These are phyloP conservation scores for Choristoneura fumiferana DNA, from an alignment of 1,140 invertebrate species.

Conservation along the genomic window DNA sequence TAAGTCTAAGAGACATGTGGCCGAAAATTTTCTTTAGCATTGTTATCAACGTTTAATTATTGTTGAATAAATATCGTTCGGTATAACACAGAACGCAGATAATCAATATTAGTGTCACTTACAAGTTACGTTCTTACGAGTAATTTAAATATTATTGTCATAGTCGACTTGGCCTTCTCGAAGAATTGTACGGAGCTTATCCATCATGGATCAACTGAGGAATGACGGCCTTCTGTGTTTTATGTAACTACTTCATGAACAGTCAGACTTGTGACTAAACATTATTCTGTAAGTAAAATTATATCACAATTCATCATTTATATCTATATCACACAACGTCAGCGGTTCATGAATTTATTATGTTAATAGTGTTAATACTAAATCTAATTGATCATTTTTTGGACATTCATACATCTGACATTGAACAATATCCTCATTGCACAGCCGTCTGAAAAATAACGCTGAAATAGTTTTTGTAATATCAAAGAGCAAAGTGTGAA, in stretches of 20 bases:
- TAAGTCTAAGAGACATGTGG: not conserved
- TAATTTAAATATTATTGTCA: constrained; percentile 12
- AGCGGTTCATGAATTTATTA: constrained; percentile 61
- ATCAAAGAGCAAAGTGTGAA: constrained; percentile 63
- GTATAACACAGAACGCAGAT: not conserved
- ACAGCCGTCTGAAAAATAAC: constrained; percentile 74
- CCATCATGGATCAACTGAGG: constrained; percentile 44
- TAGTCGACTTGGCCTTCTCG: constrained; percentile 7
- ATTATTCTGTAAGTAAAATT: not conserved
- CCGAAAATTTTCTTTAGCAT: not conserved
- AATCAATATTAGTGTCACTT: constrained; percentile 6
- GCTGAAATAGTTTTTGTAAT: constrained; percentile 74
- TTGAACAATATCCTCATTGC: constrained; percentile 68
- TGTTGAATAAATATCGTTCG: constrained; percentile 17
- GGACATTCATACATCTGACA: constrained; percentile 76
- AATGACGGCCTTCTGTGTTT: constrained; percentile 35
- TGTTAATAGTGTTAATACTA: constrained; percentile 76
- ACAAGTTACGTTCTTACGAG: constrained; percentile 5
- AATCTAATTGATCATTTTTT: constrained; percentile 66
- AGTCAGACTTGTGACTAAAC: constrained; percentile 36
- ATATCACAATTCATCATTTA: constrained; percentile 12
- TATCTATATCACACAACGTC: constrained; percentile 26
- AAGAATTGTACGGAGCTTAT: not conserved
- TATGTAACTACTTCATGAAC: constrained; percentile 66
- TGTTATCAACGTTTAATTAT: constrained; percentile 26